A percentile compares a stretch with the other conserved stretches of the same genome.
These are phyloP conservation scores for Crambe crambe DNA, from an alignment of 37 sponge, comb jelly and placozoan species.

Conservation along the genomic window DNA sequence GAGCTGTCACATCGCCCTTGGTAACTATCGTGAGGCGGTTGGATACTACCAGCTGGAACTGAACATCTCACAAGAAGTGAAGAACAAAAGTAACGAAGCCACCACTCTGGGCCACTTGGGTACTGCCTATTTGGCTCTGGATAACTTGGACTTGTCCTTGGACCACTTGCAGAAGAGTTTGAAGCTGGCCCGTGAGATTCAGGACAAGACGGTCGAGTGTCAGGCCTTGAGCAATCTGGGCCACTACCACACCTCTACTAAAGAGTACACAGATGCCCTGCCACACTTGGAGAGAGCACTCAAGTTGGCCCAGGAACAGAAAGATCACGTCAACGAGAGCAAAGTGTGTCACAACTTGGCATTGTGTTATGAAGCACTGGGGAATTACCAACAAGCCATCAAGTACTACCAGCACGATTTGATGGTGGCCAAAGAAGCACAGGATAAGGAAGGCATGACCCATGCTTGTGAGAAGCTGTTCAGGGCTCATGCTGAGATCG, in stretches of 20 bases:
- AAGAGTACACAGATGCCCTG: constrained; percentile 59
- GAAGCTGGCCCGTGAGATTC: constrained; percentile 70
- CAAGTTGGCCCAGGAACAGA: constrained; percentile 66
- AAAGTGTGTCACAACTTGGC: constrained; percentile 84
- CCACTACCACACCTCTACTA: constrained; percentile 52
- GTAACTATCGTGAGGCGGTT: constrained; percentile 86
- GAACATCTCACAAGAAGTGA: constrained; percentile 56
- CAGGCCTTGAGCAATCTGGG: constrained; percentile 88
- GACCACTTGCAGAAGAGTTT: constrained; percentile 70
- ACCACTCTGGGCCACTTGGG: constrained; percentile 85
- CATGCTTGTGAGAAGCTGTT: constrained; percentile 80
- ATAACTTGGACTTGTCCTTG: constrained; percentile 59
- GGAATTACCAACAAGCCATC: constrained; percentile 81
- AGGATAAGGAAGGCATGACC: constrained; percentile 87
- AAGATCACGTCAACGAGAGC: constrained; percentile 65
- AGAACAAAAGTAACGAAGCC: constrained; percentile 64
- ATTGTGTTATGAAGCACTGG: constrained; percentile 80
- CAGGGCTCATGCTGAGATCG: constrained; percentile 64
- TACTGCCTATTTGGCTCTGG: constrained; percentile 81
- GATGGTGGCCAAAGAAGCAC: constrained; percentile 79
- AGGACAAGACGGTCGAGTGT: constrained; percentile 55
- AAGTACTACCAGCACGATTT: constrained; percentile 84
- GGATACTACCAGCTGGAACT: constrained; percentile 73
- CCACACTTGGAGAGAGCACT: constrained; percentile 57
- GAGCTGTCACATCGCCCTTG: constrained; percentile 84